Base-by-base conservation (phyloP, 2,888 invertebrate species). In the Parnassius mnemosyne region DNA sequence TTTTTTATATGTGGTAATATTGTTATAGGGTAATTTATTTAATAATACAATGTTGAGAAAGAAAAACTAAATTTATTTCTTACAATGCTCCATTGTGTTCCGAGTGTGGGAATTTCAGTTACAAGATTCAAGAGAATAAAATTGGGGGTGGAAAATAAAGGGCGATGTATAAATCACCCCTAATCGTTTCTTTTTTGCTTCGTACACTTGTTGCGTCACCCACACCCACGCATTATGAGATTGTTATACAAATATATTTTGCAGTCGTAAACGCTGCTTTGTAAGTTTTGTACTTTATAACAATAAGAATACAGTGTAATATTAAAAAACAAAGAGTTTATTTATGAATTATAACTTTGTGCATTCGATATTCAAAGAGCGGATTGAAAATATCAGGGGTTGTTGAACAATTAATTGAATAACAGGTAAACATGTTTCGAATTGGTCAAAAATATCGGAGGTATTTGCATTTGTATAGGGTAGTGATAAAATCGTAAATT, bases 41-140 rank as follows among this genome's bases (percentile, higher is more conserved):
- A 43, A 53, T 47, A 50, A 43, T 43, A 43, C 10, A 43, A 43
- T 13, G 10, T 49, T 9, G 12, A 42, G 67, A 66, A 56, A 55
- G 25, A 59, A 65, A 72, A 79, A 80, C 75, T 74, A 76, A 65
- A 68, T 43, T 55, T 61, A 47, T 57, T 5, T 49, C 49, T 55
- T 47, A 47, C 55, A 63, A 51, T 52, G 50, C 52, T 62, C 71
- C 69, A 66, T 76, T 75, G 71, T 70, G 64, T 63, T 63, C 69
- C 53, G 70, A 83, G 83, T 88, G 88, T 91, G 90, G 87, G 90
- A 91, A 90, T 87, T 87, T 90, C 89, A 83, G 89, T 91, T 90
- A 85, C 79, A 74, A 79, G 78, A 82, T 83, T 78, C 77, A 74
- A 77, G 72, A 69, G 80, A 78, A 75, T 71, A 70, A 76, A 79